phyloP scores from a whole-genome alignment of 1,140 invertebrate genomes.

The Yoshiicerus persimilis region DNA sequence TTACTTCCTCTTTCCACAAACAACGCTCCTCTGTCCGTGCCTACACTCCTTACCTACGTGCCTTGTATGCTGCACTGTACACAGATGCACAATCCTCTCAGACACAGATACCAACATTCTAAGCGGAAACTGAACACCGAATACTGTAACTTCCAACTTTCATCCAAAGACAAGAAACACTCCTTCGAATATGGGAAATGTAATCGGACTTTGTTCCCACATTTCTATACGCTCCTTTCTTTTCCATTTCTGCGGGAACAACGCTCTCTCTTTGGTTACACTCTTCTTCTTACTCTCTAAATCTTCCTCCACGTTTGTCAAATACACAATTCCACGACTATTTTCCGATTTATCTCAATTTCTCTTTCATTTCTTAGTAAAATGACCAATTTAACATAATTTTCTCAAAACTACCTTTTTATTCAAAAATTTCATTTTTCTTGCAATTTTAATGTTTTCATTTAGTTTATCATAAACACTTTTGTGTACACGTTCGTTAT shows the following conservation, averaged over 20 bases:
- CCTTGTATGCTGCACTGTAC: not conserved
- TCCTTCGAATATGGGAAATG: not conserved
- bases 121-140: too few relatives aligned
- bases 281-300: not conserved
- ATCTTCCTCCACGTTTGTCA: not conserved
- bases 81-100: not conserved
- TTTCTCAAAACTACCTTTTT: too few relatives aligned
- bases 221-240: not conserved
- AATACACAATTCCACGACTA: not conserved
- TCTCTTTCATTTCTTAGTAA: too few relatives aligned
- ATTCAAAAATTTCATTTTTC: too few relatives aligned
- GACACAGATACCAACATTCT: not conserved
- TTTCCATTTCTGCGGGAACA: not conserved
- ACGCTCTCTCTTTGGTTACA: not conserved
- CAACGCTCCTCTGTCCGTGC: too few relatives aligned
- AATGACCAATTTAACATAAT: too few relatives aligned
- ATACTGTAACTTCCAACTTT: not conserved
- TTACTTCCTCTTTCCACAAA: not conserved
- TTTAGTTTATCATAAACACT: too few relatives aligned
- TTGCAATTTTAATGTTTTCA: too few relatives aligned
- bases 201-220: not conserved
- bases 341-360: not conserved
- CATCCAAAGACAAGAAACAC: not conserved
- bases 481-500: too few relatives aligned
- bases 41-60: too few relatives aligned